These are phyloP conservation scores for Crocodylus rhombifer DNA, from an alignment of 2,797 vertebrate genomes.

Conservation along the genomic window DNA sequence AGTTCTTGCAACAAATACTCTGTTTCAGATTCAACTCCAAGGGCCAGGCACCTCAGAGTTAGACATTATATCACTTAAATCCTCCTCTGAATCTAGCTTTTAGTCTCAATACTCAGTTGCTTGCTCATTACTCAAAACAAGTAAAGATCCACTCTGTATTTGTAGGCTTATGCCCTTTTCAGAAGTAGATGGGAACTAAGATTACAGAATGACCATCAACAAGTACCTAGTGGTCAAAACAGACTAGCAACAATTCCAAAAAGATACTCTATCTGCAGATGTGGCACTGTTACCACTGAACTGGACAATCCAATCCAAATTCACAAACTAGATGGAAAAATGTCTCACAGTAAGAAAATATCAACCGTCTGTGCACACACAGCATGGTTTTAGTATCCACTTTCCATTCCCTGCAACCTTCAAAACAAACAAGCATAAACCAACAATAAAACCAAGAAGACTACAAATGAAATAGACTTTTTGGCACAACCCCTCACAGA, in stretches of 20 bases:
- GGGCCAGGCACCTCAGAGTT: too few species aligned
- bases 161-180: neutral
- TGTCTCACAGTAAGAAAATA: neutral
- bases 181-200: rapidly evolving
- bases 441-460: neutral
- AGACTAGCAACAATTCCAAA: neutral
- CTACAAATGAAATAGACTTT: neutral
- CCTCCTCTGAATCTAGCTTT: too few species aligned
- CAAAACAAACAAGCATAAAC: neutral
- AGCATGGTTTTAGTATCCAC: neutral
- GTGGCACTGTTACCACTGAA: neutral
- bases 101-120: neutral
- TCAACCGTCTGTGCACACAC: neutral
- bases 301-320: neutral
- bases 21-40: too few species aligned
- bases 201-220: neutral
- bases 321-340: neutral
- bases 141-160: neutral
- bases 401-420: neutral
- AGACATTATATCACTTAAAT: too few species aligned
- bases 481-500: neutral
- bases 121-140: neutral
- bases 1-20: too few species aligned
- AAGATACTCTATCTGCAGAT: neutral
- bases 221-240: neutral